Conservation (phyloP, 2,113 vertebrate genomes). For the Spizaetus ornatus region DNA sequence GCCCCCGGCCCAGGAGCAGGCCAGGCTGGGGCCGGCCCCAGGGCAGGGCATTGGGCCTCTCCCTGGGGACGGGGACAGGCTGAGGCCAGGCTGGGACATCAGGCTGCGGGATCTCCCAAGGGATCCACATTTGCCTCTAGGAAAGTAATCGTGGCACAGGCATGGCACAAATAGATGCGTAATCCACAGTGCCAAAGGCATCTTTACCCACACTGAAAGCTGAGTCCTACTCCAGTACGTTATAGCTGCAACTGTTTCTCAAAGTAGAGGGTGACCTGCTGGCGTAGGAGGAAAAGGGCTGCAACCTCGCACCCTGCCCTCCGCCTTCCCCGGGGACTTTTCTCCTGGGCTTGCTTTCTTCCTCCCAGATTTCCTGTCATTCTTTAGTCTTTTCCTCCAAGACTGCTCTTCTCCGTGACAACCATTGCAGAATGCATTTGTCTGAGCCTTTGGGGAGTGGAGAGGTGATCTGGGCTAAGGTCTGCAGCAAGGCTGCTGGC, state of each 20-base stretch:
- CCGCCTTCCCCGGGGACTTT: background rate
- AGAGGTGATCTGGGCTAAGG: background rate
- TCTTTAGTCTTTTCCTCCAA: background rate
- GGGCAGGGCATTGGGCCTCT: background rate
- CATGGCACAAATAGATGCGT: background rate
- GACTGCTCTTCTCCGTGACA: background rate
- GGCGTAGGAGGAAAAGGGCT: background rate
- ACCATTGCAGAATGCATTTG: background rate
- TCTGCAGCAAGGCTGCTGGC: background rate
- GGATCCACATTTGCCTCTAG: background rate
- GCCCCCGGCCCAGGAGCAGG: background rate
- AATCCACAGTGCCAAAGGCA: background rate
- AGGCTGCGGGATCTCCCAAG: background rate
- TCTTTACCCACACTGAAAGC: background rate
- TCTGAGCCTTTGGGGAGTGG: background rate
- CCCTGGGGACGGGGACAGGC: background rate
- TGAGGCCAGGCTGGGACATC: background rate
- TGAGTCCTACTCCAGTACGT: background rate
- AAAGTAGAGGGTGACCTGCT: background rate
- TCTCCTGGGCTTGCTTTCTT: background rate
- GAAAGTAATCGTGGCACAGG: background rate
- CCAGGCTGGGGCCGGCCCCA: too few relatives aligned
- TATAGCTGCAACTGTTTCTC: background rate
- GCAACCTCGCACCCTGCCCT: fast-evolving
- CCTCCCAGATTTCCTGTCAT: background rate